Conservation (phyloP, 2,888 invertebrate species). For the Agrochola circellaris region DNA sequence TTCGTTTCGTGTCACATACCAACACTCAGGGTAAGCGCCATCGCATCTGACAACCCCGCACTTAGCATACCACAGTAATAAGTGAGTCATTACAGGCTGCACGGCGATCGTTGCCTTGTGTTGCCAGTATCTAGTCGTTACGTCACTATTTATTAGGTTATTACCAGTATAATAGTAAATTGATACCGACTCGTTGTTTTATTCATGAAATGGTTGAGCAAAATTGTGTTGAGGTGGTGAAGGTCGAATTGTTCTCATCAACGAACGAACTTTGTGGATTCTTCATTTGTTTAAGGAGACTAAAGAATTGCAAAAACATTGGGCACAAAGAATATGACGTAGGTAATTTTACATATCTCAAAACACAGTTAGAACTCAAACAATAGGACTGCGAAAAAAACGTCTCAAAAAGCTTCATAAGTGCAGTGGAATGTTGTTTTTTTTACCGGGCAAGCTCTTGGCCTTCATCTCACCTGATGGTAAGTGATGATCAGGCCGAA, state of each 20-base stretch:
- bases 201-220: slow-evolving; percentile 21
- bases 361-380: no score
- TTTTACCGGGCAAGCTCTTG: no score
- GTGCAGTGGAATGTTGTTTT: no score
- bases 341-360: no score
- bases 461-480: no score
- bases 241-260: slow-evolving; percentile 9
- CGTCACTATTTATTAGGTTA: slow-evolving; percentile 52
- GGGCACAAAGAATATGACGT: no score
- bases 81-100: slow-evolving; percentile 57
- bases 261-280: no score
- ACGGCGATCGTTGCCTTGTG: slow-evolving; percentile 34
- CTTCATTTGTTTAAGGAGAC: no score
- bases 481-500: no score
- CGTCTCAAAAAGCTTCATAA: no score
- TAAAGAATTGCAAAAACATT: no score
- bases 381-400: no score
- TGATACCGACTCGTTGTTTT: slow-evolving; percentile 29
- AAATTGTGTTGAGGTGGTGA: slow-evolving; percentile 6
- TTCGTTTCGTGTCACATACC: slow-evolving; percentile 30
- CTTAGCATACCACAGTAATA: slow-evolving; percentile 53
- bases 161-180: slow-evolving; percentile 37
- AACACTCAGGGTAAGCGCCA: slow-evolving; percentile 10
- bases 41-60: slow-evolving; percentile 53
- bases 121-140: slow-evolving; percentile 46